Evolutionary conservation across 2,888 invertebrate species (phyloP).

Genomic region (Leptarthrus brevirostris): DNA sequence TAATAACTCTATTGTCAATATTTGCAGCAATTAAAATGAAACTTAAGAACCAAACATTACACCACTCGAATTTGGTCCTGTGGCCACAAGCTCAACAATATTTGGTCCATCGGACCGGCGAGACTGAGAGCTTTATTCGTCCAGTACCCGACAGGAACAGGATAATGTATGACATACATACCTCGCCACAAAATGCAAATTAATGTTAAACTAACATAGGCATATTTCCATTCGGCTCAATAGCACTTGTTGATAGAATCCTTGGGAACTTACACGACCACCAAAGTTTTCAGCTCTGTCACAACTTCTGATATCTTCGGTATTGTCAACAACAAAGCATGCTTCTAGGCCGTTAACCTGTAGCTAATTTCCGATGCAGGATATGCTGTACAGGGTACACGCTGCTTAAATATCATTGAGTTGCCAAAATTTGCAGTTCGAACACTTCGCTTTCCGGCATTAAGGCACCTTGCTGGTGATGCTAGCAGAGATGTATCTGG

Average conservation of each 20-base stretch:
- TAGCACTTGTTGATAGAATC: conserved; percentile 29
- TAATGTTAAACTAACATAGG: conserved; percentile 10
- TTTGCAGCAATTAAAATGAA: conserved; percentile 38
- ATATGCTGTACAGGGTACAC: not conserved
- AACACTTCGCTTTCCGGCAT: not conserved
- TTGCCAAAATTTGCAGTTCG: not conserved
- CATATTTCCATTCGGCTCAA: conserved; percentile 11
- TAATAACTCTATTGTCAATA: conserved; percentile 22
- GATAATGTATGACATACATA: too few species aligned
- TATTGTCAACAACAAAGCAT: not conserved
- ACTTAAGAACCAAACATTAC: not conserved
- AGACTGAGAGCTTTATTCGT: conserved; percentile 10
- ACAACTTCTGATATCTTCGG: not conserved
- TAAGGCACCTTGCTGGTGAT: not conserved
- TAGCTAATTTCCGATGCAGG: conserved; percentile 28
- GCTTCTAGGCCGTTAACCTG: conserved; percentile 25
- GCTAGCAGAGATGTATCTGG: conserved; percentile 9
- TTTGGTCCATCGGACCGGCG: conserved; percentile 19
- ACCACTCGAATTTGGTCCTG: not conserved
- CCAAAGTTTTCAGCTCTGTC: not conserved
- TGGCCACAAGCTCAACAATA: not conserved
- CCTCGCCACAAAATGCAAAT: conserved; percentile 35
- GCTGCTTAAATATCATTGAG: not conserved
- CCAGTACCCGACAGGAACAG: not conserved
- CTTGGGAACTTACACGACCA: conserved; percentile 5